Percentiles rank a stretch among this genome's conserved stretches.
Conservation (phyloP, 2,888 invertebrate genomes). For the Mythimna loreyi region DNA sequence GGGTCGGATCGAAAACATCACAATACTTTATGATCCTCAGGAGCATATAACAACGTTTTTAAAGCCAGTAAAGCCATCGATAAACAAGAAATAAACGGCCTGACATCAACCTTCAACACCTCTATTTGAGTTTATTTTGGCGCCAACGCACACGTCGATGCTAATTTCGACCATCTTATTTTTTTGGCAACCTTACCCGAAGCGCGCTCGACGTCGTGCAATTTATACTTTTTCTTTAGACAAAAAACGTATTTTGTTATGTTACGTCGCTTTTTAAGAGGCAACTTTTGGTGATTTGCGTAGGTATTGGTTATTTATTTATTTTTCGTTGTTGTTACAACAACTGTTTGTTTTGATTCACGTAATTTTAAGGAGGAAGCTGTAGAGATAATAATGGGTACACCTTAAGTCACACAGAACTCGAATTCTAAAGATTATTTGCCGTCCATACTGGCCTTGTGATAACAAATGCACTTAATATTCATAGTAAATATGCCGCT, state of each 20-base stretch:
- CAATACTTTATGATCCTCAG: conserved; percentile 19
- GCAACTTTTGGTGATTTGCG: conserved; percentile 13
- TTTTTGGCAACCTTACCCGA: conserved; percentile 67
- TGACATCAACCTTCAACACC: conserved; percentile 71
- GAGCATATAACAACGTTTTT: conserved; percentile 34
- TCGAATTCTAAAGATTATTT: conserved; percentile 31
- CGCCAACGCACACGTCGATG: conserved; percentile 70
- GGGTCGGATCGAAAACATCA: conserved; percentile 25
- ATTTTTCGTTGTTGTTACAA: conserved; percentile 6
- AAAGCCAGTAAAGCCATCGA: conserved; percentile 39
- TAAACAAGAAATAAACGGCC: conserved; percentile 59
- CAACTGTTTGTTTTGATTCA: conserved; percentile 26
- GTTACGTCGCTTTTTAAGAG: conserved; percentile 38
- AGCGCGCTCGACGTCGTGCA: conserved; percentile 36
- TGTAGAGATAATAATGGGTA: conserved; percentile 4
- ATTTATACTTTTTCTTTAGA: conserved; percentile 50
- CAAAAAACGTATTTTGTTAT: conserved; percentile 32
- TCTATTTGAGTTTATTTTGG: conserved; percentile 72
- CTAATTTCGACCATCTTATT: conserved; percentile 66
- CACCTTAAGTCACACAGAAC: conserved; percentile 27
- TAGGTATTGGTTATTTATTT: conserved; percentile 40
- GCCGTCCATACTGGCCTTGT: conserved; percentile 13
- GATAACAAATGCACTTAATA: conserved; percentile 43
- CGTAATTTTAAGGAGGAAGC: neutral
- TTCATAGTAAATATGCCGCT: conserved; percentile 30